These are phyloP conservation scores for Esox niger DNA, from an alignment of 2,113 vertebrate species.

Conservation along the genomic window DNA sequence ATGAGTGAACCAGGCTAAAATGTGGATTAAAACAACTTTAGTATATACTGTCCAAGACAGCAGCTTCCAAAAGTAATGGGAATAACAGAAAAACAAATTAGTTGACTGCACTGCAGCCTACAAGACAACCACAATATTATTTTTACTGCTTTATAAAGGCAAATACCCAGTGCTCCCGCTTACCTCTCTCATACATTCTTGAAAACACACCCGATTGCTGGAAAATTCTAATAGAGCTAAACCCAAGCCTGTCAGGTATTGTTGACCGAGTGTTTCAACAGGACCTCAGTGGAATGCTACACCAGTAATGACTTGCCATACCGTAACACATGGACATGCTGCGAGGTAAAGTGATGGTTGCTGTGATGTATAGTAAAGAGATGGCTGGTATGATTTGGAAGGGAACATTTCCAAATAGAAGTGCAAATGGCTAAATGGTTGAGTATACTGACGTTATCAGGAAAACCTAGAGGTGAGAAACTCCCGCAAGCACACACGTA, in stretches of 20 bases:
- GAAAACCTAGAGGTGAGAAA: slow-evolving; percentile 13
- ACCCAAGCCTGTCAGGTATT: neutral
- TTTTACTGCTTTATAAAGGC: no score
- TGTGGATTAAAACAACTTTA: no score
- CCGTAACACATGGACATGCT: no score
- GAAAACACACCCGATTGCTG: slow-evolving; percentile 23
- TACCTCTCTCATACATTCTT: slow-evolving; percentile 27
- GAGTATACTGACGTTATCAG: neutral
- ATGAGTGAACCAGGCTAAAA: no score
- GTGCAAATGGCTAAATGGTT: slow-evolving; percentile 20
- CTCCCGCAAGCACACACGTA: slow-evolving; percentile 3
- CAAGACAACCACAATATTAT: no score
- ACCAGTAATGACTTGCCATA: neutral
- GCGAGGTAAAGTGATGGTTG: no score
- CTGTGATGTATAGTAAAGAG: no score
- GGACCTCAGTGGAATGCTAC: neutral
- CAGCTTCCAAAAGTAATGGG: no score
- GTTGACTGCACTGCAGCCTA: no score
- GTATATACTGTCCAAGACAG: no score
- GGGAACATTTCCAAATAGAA: slow-evolving; percentile 2
- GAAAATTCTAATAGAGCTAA: slow-evolving; percentile 11
- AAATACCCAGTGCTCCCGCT: slow-evolving; percentile 10
- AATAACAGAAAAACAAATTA: no score
- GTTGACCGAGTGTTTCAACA: neutral
- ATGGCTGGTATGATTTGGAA: neutral